Conservation (phyloP, 2,888 invertebrate genomes). For the Ormyrus nitidulus region DNA sequence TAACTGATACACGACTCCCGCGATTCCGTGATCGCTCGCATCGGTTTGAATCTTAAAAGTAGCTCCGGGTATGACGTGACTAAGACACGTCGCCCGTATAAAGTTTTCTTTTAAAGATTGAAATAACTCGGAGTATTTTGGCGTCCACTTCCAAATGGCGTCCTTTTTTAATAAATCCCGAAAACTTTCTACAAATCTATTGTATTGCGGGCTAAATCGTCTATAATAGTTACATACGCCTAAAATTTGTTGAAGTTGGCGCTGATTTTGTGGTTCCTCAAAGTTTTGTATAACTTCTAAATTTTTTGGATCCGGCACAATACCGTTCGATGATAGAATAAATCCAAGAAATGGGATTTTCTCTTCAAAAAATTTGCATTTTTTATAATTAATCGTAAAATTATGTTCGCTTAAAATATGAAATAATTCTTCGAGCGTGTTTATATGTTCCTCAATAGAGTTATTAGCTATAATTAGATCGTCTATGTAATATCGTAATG, state of each 20-base stretch:
- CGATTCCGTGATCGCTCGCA: too few species aligned
- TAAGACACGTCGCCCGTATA: too few species aligned
- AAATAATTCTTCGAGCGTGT: neutral
- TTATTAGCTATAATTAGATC: too few species aligned
- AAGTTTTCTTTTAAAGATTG: conserved; percentile 1
- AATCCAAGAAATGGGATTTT: neutral
- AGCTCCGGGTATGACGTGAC: too few species aligned
- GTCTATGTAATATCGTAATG: too few species aligned
- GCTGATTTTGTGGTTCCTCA: neutral
- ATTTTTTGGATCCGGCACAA: neutral
- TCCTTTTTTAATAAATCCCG: neutral
- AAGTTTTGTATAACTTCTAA: neutral
- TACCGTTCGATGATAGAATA: neutral
- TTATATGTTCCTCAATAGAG: neutral
- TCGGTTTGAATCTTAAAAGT: too few species aligned
- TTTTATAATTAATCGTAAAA: conserved; percentile 1
- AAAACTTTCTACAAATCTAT: neutral
- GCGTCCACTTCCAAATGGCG: neutral
- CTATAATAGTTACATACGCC: conserved; percentile 2
- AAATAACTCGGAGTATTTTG: neutral
- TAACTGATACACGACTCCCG: too few species aligned
- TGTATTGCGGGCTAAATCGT: neutral
- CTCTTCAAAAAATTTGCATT: neutral
- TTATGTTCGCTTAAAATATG: neutral
- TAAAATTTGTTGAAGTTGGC: neutral